Base-by-base conservation (phyloP, 2,113 vertebrate genomes). In the Echinops telfairi region DNA sequence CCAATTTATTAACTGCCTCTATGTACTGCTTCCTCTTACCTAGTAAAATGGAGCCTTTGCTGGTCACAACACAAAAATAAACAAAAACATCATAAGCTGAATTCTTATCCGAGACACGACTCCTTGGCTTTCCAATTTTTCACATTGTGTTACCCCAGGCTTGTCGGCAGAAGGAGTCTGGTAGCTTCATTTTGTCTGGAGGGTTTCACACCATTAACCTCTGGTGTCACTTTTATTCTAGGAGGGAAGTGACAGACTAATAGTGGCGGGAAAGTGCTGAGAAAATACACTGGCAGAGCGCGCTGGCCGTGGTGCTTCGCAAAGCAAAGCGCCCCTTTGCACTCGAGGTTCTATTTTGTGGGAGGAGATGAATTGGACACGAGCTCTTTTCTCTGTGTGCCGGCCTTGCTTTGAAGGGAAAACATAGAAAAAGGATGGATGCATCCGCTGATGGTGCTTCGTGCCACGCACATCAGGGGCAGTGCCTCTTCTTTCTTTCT, bases 121-220 rank as follows among this genome's bases (percentile, higher is more conserved):
- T 68, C 17, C 19, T 11, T 3, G 75, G n/a, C 57, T 64, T 87
- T 25, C 33, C 84, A 15, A 86, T 75, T 94, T 64, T 29, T 10
- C 83, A 57, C 36, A 0, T 83, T 79, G 57, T 3, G 64, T 95
- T 88, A 4, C 64, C 60, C 10, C 14, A 14, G 66, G 23, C 17
- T 64, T 97, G 43, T 95, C 91, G 94, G 73, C 80, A 92, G 83
- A 86, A 81, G 83, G 76, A 90, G 73, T 93, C 22, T 71, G 53
- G 70, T 47, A 83, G 17, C 23, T 57, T 64, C 43, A 5, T 96
- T 97, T 94, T 94, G 22, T 84, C 73, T 81, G 33, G 53, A 89
- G 3, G 23, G 96, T 96, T 96, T 97, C n/a, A 88, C 62, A 43
- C 89, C 87, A 33, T 96, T 97, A 93, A 73, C 90, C 96, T 81